Percentiles rank a stretch among this genome's conserved stretches.
phyloP scores from a whole-genome alignment of 2,113 vertebrate species.

The Triplophysa tibetana region DNA sequence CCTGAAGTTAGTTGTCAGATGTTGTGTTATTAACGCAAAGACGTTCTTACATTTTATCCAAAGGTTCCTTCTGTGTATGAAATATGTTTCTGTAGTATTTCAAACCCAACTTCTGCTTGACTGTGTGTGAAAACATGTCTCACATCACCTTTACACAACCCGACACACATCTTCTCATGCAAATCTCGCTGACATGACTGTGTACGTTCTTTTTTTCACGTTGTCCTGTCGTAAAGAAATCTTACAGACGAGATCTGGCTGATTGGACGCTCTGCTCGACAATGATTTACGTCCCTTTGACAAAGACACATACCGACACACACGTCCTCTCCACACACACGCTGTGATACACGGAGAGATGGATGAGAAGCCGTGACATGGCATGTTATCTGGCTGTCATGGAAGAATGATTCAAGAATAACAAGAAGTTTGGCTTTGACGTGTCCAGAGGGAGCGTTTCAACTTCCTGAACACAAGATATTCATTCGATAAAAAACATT shows the following conservation, averaged over 20 bases:
- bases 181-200: no score
- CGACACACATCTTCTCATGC: no score
- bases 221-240: background rate
- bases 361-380: constrained; percentile 32
- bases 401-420: background rate
- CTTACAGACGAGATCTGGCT: background rate
- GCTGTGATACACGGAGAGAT: constrained; percentile 30
- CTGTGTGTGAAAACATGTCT: no score
- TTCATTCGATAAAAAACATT: no score
- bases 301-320: constrained; percentile 33
- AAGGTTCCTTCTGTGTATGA: no score
- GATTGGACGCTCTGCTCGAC: constrained; percentile 8
- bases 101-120: no score
- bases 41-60: no score
- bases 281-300: constrained; percentile 52
- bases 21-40: no score
- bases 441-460: background rate
- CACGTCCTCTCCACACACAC: constrained; percentile 25
- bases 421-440: constrained; percentile 2
- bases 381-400: background rate
- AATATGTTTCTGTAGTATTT: no score
- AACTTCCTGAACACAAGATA: background rate
- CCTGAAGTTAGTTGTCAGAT: no score
- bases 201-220: background rate
- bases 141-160: no score